Percentiles rank a stretch among this genome's conserved stretches.
These are phyloP conservation scores for Mormyrus hasselquistii DNA, from an alignment of 2,797 vertebrate species.

Conservation along the genomic window DNA sequence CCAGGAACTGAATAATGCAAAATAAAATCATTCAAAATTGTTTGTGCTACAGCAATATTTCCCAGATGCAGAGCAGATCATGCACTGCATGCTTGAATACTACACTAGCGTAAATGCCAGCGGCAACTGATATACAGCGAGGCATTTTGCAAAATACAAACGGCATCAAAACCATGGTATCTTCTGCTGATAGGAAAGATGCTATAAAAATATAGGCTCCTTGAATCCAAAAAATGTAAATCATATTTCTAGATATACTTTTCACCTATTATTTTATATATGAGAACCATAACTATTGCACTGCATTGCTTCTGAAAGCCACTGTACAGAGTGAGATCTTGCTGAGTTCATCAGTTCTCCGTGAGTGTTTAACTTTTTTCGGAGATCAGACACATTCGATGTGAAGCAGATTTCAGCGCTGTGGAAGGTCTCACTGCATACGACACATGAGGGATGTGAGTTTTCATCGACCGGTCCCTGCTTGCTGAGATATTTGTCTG, in stretches of 20 bases:
- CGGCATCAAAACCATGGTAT: background rate
- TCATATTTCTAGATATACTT: background rate
- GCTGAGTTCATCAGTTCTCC: background rate
- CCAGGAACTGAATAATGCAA: constrained; percentile 4
- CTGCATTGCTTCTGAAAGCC: background rate
- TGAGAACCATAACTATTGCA: background rate
- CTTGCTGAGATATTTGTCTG: background rate
- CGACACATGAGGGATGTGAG: background rate
- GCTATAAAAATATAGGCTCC: background rate
- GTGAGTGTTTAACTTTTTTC: background rate
- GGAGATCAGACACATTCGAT: background rate
- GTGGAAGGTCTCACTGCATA: background rate
- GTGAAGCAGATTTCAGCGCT: background rate
- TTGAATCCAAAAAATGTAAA: background rate
- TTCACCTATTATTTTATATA: background rate
- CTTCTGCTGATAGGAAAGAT: background rate
- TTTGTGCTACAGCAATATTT: background rate
- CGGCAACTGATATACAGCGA: background rate
- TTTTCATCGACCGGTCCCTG: background rate
- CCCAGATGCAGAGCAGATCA: background rate
- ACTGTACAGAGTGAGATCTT: background rate
- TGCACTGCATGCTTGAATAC: background rate
- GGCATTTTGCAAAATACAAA: background rate
- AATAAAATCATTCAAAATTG: background rate
- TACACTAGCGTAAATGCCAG: background rate